Evolutionary conservation across 2,888 invertebrate species (phyloP), one percentile per base, ranked within the genome.

Genomic region (Drosophila glabriapex): DNA sequence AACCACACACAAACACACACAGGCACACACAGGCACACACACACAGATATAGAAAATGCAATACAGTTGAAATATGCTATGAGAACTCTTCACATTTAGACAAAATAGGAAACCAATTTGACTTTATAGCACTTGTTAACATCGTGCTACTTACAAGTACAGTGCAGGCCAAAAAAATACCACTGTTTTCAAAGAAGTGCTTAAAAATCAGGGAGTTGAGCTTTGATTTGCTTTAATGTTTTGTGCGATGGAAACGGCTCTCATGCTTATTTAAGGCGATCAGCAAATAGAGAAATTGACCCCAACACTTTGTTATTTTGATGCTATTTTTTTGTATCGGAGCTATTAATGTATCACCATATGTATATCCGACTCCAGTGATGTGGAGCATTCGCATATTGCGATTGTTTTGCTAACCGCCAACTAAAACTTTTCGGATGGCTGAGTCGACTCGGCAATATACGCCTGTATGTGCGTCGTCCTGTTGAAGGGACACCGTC

Each of bases 21-120:
- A n/a, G 14, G 9, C 3, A n/a, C 1, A 28, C 31, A 35, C n/a
- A n/a, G n/a, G n/a, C n/a, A n/a, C 16, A 16, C 41, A 46, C 2
- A 22, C 22, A 43, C 28, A 16, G 9, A 16, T 16, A 46, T 16
- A 4, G 25, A 46, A 55, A 35, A 12, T 16, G 6, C 35, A 25
- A 28, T 56, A 56, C 16, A 31, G 41, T 31, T 50, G 16, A 49
- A 39, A 53, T 54, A 33, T 53, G 37, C n/a, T 43, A 31, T 67
- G 46, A 35, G 69, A 25, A 49, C 22, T 33, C 46, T 54, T 46
- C 68, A 37, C 60, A 52, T 29, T 7, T 22, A 52, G 60, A 62
- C 61, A 70, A 70, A 70, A 74, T 63, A 49, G 55, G 55, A 76
- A 79, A 54, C 60, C 78, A 78, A 72, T 79, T 76, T 73, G 56